Evolutionary conservation across 92 coral and sea anemone species (phyloP).

Genomic region (Diadumene lineata): DNA sequence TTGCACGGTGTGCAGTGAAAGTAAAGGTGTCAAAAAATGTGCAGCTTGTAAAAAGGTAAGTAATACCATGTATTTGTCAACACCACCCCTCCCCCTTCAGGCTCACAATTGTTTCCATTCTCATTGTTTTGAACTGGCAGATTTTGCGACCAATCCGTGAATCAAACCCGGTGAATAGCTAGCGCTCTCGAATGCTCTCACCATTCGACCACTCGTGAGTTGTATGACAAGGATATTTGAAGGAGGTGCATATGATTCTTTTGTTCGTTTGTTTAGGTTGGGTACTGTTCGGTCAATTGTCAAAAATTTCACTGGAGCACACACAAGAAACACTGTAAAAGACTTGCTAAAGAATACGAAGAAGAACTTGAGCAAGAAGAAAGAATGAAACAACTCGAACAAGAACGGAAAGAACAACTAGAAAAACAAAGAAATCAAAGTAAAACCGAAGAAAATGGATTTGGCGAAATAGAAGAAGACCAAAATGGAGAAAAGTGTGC

Average conservation of each 20-base stretch:
- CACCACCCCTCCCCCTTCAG: too few relatives aligned
- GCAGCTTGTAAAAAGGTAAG: conserved; percentile 89
- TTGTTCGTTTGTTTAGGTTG: conserved; percentile 68
- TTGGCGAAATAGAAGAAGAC: too few relatives aligned
- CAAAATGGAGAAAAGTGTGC: neutral
- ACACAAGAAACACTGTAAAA: conserved; percentile 87
- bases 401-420: conserved; percentile 26
- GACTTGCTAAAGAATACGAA: conserved; percentile 60
- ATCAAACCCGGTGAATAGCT: too few relatives aligned
- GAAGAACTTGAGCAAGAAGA: conserved; percentile 58
- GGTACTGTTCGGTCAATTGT: conserved; percentile 84
- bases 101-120: too few relatives aligned
- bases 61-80: neutral
- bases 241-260: too few relatives aligned
- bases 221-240: too few relatives aligned
- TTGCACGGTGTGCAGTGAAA: conserved; percentile 77
- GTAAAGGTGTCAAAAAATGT: conserved; percentile 72
- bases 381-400: conserved; percentile 42
- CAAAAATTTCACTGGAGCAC: conserved; percentile 97
- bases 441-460: neutral
- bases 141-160: too few relatives aligned
- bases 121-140: too few relatives aligned
- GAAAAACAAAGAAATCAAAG: conserved; percentile 12
- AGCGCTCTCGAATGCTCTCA: too few relatives aligned
- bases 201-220: too few relatives aligned